A percentile compares a stretch with the other conserved stretches of the same genome.
Evolutionary conservation across 2,888 invertebrate genomes (phyloP).

Genomic region (Rutpela maculata): DNA sequence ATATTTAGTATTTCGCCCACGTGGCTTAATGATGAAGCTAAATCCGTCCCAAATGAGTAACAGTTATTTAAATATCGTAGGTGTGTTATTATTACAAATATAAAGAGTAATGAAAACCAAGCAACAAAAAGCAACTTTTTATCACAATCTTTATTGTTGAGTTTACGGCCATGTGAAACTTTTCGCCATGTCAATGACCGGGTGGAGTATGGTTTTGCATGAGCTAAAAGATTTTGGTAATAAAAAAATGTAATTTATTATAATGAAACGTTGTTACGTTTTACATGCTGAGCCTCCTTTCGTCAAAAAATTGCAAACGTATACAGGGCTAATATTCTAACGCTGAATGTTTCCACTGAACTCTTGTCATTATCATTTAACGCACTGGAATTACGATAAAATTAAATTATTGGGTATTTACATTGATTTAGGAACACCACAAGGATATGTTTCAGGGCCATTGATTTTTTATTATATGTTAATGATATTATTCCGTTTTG

Average conservation of each 20-base stretch:
- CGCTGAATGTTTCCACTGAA: no score
- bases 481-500: no score
- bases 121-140: background rate
- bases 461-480: no score
- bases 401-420: no score
- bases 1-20: conserved; percentile 1
- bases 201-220: background rate
- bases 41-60: background rate
- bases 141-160: background rate
- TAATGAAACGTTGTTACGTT: background rate
- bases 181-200: conserved; percentile 7
- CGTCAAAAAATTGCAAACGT: no score
- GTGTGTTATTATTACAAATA: conserved; percentile 2
- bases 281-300: background rate
- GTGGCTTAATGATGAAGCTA: background rate
- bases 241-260: background rate
- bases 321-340: no score
- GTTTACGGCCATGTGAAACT: conserved; percentile 3
- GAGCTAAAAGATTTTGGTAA: background rate
- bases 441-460: no score
- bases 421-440: no score
- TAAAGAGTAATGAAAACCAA: background rate
- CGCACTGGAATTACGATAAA: no score
- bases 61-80: conserved; percentile 1
- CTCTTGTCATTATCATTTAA: no score